Base-by-base conservation (phyloP, 1,140 invertebrate species). In the Hestina assimilis region DNA sequence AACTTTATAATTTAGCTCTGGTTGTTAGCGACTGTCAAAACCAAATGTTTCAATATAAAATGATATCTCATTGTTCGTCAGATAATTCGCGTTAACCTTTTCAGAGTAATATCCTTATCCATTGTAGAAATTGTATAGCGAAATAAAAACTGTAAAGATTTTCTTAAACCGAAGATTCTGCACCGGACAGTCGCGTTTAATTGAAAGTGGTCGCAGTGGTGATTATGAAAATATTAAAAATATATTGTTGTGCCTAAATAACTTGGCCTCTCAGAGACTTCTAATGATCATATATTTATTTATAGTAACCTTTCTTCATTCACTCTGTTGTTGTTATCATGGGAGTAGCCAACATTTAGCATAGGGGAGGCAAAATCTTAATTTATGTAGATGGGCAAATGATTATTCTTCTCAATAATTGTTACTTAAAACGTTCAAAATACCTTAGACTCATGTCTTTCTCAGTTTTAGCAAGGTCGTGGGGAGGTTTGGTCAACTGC, bases 171-270 rank as follows among this genome's bases (percentile, higher is more conserved):
- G 29, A 23, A 48, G 9, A 35, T 21, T 48, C 46, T 48, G 46
- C 46, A 48, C 21, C 29, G 24, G 46, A 31, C 46, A 48, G 46
- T 31, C 5, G 17, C 15, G 46, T 48, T 21, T 48, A 48, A 48
- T 48, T 48, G 46, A 35, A 48, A 48, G 35, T 48, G 7, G 35
- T 15, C 12, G 26, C 6, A 35, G 15, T 21, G 21, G 23, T 23
- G 29, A 48, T 23, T 33, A 23, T 19, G n/a, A 9, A 23, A 14
- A 11, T 33, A 21, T 7, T 11, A 17, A 15, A 21, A 9, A 23
- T 4, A 7, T 11, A 4, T 5, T 12, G 8, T 35, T 35, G 6
- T 14, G 8, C n/a, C 14, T 15, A 21, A n/a, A 17, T 11, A 17
- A 9, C 4, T 24, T 12, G 1, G 0, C 8, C 31, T 48, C 31